Evolutionary conservation across 23 tunicate genomes (phyloP), one percentile per base, ranked within the genome.

Genomic region (Diplosoma virens): DNA sequence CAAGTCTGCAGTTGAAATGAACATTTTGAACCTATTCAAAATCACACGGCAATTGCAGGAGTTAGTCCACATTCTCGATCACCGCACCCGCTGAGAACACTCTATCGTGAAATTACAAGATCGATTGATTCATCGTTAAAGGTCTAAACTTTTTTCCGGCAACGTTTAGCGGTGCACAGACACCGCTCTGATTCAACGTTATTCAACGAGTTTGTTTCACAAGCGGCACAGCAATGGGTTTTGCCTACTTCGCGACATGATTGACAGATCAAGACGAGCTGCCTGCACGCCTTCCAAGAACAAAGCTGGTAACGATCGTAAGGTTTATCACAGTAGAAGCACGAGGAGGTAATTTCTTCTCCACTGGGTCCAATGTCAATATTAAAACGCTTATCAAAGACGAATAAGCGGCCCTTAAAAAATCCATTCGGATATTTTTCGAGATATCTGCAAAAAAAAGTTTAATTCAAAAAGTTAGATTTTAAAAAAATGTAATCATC

Each of bases 351-450:
- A 7, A 69, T 31, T 37, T 76, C 31, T 2, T 27, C n/a, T 27
- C 58, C 67, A 25, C 47, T 45, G 23, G 55, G 33, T 2, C 61
- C 66, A 30, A 71, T 71, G 1, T 72, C 73, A 35, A 85, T 78
- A 37, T 82, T 61, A 68, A 64, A 89, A 25, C 96, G 79, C 22
- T 89, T 82, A 55, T 89, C 96, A 71, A 89, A 89, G 31, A 89
- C 96, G 50, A 89, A 89, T 32, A 89, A 76, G 26, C 84, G 85
- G 37, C 96, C 96, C 54, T 82, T 78, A 47, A 64, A 89, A 65
- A 75, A 59, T 25, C 83, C 87, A 53, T 82, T 66, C 1, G 96
- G 96, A 63, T 77, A 89, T 65, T 89, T 52, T 72, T 89, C 96
- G 32, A 89, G 66, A 68, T 89, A 89, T 52, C 93, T 87, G 71